Percentiles rank a stretch among this genome's conserved stretches.
Evolutionary conservation across 2,113 vertebrate species (phyloP).

Genomic region (Podocnemis expansa): DNA sequence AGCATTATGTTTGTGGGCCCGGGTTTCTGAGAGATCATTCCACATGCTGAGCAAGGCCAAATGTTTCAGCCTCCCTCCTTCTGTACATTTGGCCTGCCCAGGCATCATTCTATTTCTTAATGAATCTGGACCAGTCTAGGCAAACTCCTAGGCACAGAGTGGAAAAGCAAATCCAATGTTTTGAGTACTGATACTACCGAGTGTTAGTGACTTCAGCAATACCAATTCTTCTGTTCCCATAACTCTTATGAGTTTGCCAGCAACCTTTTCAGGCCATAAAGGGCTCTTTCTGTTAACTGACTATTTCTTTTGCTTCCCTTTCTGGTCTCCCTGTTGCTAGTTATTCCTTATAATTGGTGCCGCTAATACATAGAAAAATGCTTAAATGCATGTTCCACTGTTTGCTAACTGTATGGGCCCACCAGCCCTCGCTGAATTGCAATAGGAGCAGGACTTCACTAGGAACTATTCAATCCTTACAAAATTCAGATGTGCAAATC

Average conservation of each 20-base stretch:
- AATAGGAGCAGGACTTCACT: neutral
- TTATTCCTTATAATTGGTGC: constrained; percentile 48
- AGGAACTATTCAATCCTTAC: neutral
- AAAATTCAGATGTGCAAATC: neutral
- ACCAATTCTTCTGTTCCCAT: constrained; percentile 66
- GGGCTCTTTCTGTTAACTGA: constrained; percentile 46
- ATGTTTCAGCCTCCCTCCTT: neutral
- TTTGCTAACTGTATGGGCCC: neutral
- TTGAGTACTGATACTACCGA: constrained; percentile 36
- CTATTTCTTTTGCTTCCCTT: constrained; percentile 41
- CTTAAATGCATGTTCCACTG: neutral
- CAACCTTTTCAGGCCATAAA: constrained; percentile 56
- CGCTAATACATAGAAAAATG: constrained; percentile 20
- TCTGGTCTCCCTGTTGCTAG: constrained; percentile 58
- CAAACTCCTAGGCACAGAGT: neutral
- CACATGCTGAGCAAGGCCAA: neutral
- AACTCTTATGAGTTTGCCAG: constrained; percentile 63
- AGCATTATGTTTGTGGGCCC: neutral
- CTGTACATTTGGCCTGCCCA: neutral
- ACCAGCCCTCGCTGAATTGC: neutral
- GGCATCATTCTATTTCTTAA: neutral
- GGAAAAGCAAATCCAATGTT: constrained; percentile 48
- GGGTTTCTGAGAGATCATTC: neutral
- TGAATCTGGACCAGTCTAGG: neutral
- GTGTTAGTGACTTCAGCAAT: constrained; percentile 59